Evolutionary conservation across 2,113 vertebrate species (phyloP), one percentile per base, ranked within the genome.

Genomic region (Sturnus vulgaris): DNA sequence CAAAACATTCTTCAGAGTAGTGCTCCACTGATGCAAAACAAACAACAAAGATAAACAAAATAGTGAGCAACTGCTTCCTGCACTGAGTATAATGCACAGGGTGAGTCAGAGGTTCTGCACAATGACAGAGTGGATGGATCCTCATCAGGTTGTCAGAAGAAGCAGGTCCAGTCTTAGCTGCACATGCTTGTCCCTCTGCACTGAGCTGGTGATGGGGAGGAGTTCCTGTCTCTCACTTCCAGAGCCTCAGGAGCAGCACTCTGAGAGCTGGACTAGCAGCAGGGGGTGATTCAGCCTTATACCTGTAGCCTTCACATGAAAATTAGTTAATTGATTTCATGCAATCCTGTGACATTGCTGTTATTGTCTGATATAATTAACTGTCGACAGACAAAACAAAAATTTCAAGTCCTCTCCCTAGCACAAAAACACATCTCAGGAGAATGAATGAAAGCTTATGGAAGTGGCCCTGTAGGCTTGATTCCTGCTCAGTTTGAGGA

Each of bases 41-140:
- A 95, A 47, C 77, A 75, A 78, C 31, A 70, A 90, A 86, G 65
- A 73, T 82, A 91, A 89, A 91, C 53, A 92, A 86, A 95, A 73
- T 4, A 93, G 64, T 63, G 79, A 92, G 71, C 71, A 88, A 59
- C 59, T 69, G 50, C 68, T 92, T 92, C n/a, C 46, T 73, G 47
- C 66, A 27, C 22, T 3, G 1, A 84, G 35, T 2, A 0, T 77
- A 42, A 72, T 50, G 63, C 61, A 23, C 42, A 2, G 81, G 22
- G n/a, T 71, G 88, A 88, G 46, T 82, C 53, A 95, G 68, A 80
- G 63, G 50, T 65, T 70, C 59, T 80, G 71, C 71, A 39, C 65
- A 33, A 47, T 28, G 47, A 44, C 59, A 18, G 46, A 82, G 33
- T 1, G 1, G 9, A 12, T 2, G 1, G 22, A 8, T 37, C 27